Evolutionary conservation across 2,888 invertebrate species (phyloP), one percentile per base, ranked within the genome.

Genomic region (Drosophila hamatofila): DNA sequence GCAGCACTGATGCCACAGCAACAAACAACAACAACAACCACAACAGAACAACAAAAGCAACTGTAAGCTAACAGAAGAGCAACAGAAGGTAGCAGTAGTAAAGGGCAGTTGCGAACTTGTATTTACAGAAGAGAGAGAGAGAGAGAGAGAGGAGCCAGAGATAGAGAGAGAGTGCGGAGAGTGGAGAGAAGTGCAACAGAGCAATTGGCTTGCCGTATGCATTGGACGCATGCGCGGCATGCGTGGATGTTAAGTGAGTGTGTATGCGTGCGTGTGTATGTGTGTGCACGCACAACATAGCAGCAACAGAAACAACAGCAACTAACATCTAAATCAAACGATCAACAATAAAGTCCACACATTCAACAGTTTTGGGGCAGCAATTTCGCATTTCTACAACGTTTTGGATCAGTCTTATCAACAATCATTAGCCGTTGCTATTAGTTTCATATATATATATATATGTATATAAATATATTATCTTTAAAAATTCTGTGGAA

Each of bases 151-250:
- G n/a, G 37, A 21, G 30, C 6, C 11, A 33, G 23, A 12, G 39
- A 18, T 51, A 30, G 27, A 37, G 12, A 4, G 3, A 56, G 37
- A 48, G 21, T 30, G 54, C 9, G 18, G 35, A 9, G 18, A 6
- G 18, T 9, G 18, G 14, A 23, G 33, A 42, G 16, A 59, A 57
- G 61, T 44, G 7, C 35, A 16, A 37, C n/a, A n/a, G n/a, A 11
- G 58, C 37, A 9, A 74, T 39, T 59, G 33, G 80, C 59, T 67
- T 62, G 76, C 21, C 66, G 61, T 83, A 80, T 79, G 86, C 84
- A 76, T 70, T 79, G 70, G 62, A 75, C 89, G 89, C 83, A 81
- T 83, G 89, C 76, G 89, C 85, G 89, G 62, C 87, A 86, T 79
- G 85, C 88, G 67, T 72, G 70, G 69, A 72, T 62, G 52, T 72